Conservation (phyloP, 2,113 vertebrate species). For the Macrotus californicus region DNA sequence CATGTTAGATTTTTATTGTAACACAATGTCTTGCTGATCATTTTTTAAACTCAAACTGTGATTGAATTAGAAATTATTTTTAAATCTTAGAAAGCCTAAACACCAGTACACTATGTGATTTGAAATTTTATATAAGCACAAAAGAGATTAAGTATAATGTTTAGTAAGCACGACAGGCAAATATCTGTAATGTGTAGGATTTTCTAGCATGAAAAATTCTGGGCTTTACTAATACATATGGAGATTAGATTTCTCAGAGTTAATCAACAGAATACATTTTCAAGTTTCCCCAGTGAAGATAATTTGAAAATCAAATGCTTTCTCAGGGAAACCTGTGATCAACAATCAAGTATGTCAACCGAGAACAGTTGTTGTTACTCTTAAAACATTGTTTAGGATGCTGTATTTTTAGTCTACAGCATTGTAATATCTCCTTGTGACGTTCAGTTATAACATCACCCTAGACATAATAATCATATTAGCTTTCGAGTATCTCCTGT, state of each 20-base stretch:
- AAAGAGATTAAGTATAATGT: neutral
- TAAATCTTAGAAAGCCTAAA: conserved; percentile 24
- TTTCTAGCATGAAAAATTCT: conserved; percentile 18
- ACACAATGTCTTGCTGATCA: neutral
- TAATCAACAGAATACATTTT: neutral
- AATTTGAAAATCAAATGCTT: neutral
- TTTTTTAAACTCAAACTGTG: neutral
- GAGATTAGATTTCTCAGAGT: conserved; percentile 1
- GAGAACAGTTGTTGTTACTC: neutral
- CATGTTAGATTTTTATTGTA: neutral
- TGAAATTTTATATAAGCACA: conserved; percentile 3
- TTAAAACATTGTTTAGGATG: neutral
- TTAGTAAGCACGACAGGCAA: neutral
- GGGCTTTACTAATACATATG: neutral
- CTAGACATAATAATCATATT: neutral
- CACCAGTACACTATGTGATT: neutral
- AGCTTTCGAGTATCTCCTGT: neutral
- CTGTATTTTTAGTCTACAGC: neutral
- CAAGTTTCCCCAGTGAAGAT: neutral
- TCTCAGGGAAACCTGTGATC: neutral
- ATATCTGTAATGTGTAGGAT: neutral
- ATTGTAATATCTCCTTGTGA: neutral
- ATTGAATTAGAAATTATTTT: conserved; percentile 34
- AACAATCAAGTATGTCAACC: neutral
- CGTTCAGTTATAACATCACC: neutral